Percentiles rank a stretch among this genome's conserved stretches.
phyloP scores from a whole-genome alignment of 2,113 vertebrate species.

The Pontoporia blainvillei region DNA sequence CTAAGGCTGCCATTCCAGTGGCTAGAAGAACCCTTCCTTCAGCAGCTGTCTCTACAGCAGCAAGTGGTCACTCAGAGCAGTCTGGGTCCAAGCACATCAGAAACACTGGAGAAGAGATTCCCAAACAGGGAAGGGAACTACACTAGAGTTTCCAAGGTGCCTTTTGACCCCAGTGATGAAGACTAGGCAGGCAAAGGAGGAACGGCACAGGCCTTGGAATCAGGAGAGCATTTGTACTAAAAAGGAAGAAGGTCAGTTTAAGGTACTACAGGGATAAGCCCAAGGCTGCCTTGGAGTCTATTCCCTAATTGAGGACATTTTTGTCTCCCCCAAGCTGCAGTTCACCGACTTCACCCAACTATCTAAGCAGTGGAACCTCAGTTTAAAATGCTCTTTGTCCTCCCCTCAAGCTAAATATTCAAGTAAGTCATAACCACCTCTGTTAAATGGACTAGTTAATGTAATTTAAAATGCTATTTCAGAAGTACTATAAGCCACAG shows the following conservation, averaged over 20 bases:
- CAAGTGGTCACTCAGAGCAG: neutral
- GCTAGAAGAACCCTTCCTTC: neutral
- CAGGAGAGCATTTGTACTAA: neutral
- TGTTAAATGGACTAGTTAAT: constrained; percentile 23
- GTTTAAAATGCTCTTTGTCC: constrained; percentile 22
- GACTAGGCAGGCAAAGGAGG: neutral
- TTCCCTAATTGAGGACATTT: neutral
- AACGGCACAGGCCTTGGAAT: neutral
- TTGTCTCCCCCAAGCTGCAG: neutral
- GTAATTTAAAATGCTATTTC: constrained; percentile 51
- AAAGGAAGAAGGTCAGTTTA: neutral
- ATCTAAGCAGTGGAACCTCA: neutral
- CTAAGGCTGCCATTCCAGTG: neutral
- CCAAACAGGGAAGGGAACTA: neutral
- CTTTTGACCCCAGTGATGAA: neutral
- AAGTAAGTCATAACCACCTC: neutral
- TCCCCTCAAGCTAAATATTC: constrained; percentile 20
- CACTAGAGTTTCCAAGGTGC: neutral
- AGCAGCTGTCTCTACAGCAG: neutral
- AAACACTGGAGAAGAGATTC: neutral
- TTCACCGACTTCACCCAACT: constrained; percentile 1
- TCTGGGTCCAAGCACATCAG: neutral
- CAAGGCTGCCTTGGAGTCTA: neutral
- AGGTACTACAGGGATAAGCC: neutral
- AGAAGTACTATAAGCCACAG: constrained; percentile 31